Conservation (phyloP, 2,888 invertebrate species). For the Spisula solida region DNA sequence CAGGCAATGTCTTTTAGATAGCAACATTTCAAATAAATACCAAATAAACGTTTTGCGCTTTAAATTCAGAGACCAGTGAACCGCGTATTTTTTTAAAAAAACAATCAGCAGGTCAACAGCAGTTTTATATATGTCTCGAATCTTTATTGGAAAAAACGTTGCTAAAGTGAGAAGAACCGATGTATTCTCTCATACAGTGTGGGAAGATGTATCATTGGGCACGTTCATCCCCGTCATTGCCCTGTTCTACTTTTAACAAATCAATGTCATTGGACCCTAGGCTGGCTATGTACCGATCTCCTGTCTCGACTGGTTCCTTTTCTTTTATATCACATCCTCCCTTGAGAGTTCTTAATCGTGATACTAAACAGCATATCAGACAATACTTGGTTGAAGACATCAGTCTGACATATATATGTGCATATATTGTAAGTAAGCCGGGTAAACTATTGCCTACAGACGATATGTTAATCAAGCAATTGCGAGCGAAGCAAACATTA, state of each 20-base stretch:
- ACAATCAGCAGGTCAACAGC: too few species aligned
- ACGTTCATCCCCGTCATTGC: background rate
- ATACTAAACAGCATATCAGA: background rate
- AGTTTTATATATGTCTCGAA: too few species aligned
- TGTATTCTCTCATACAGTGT: background rate
- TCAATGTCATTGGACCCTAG: background rate
- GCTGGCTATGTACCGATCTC: background rate
- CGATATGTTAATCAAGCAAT: too few species aligned
- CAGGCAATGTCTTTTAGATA: too few species aligned
- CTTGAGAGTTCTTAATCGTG: background rate
- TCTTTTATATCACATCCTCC: background rate
- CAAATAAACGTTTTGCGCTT: too few species aligned
- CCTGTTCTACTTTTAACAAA: background rate
- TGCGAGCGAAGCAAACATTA: too few species aligned
- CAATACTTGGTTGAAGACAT: background rate
- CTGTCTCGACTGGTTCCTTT: background rate
- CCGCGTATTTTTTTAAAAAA: too few species aligned
- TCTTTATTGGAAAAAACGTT: too few species aligned
- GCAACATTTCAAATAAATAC: too few species aligned
- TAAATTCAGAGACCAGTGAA: too few species aligned
- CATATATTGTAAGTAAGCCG: background rate
- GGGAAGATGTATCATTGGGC: background rate
- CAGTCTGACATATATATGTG: background rate
- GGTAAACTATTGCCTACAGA: too few species aligned
- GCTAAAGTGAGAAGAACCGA: too few species aligned